A percentile compares a stretch with the other conserved stretches of the same genome.
Evolutionary conservation across 1,140 invertebrate species (phyloP).

Genomic region (Drosophila busckii): DNA sequence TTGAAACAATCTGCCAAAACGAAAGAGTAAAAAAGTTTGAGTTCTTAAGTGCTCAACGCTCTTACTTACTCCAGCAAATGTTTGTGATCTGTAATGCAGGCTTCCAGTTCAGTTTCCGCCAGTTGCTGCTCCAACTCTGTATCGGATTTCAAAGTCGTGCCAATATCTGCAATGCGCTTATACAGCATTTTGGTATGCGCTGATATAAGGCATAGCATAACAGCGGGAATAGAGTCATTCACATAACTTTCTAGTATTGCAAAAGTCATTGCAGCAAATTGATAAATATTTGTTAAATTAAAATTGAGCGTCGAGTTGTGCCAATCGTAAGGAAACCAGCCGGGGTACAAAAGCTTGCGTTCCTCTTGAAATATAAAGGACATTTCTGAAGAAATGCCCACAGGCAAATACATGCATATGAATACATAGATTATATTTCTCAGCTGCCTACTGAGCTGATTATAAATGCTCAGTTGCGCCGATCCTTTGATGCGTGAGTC

Average conservation of each 20-base stretch:
- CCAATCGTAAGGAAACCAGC: slow-evolving; percentile 67
- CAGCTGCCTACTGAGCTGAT: slow-evolving; percentile 26
- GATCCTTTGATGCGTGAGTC: slow-evolving; percentile 26
- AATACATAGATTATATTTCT: slow-evolving; percentile 28
- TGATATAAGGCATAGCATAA: slow-evolving; percentile 50
- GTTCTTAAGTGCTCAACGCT: no score
- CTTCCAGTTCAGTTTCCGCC: slow-evolving; percentile 27
- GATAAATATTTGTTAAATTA: slow-evolving; percentile 48
- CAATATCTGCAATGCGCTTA: slow-evolving; percentile 36
- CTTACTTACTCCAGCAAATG: slow-evolving; percentile 51
- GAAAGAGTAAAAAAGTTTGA: not conserved
- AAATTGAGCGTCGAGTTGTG: slow-evolving; percentile 17
- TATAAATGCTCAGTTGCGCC: slow-evolving; percentile 25
- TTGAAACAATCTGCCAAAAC: slow-evolving; percentile 37
- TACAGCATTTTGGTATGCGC: slow-evolving; percentile 52
- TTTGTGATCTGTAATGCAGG: slow-evolving; percentile 64
- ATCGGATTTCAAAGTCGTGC: slow-evolving; percentile 2
- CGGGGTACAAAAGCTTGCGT: slow-evolving; percentile 51
- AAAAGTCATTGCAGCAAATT: slow-evolving; percentile 34
- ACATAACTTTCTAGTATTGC: slow-evolving; percentile 51
- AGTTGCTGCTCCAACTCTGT: no score
- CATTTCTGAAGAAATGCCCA: slow-evolving; percentile 43
- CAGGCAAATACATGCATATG: slow-evolving; percentile 34
- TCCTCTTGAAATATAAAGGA: slow-evolving; percentile 38
- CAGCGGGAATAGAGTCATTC: slow-evolving; percentile 51